Percentiles rank a stretch among this genome's conserved stretches.
Conservation (phyloP, 2,888 invertebrate genomes). For the Trissolcus japonicus region DNA sequence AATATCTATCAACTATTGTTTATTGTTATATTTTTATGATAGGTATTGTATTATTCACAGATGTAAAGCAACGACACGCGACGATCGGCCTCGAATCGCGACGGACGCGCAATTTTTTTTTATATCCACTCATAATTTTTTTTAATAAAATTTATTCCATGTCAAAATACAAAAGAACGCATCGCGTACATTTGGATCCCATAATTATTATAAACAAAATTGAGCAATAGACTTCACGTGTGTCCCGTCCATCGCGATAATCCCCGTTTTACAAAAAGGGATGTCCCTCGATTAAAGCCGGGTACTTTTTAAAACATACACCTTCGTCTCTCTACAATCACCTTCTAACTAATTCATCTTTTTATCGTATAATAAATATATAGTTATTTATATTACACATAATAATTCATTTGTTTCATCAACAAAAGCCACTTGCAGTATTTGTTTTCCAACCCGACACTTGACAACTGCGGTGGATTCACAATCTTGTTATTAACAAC, state of each 20-base stretch:
- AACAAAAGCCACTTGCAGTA: constrained; percentile 61
- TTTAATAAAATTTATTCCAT: not conserved
- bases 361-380: constrained; percentile 73
- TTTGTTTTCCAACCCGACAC: constrained; percentile 51
- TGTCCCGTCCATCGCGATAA: constrained; percentile 46
- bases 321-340: constrained; percentile 60
- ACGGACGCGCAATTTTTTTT: constrained; percentile 19
- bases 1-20: too few relatives aligned
- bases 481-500: constrained; percentile 41
- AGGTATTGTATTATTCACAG: too few relatives aligned
- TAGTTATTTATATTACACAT: constrained; percentile 69
- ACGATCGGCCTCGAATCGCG: constrained; percentile 33
- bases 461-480: constrained; percentile 49
- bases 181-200: not conserved
- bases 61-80: constrained; percentile 17
- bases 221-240: constrained; percentile 46
- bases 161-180: constrained; percentile 28
- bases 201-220: constrained; percentile 23
- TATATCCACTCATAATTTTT: not conserved
- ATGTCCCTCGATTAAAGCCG: constrained; percentile 64
- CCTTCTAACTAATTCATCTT: constrained; percentile 66
- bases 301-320: constrained; percentile 64
- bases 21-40: too few relatives aligned
- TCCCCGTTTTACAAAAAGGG: constrained; percentile 46
- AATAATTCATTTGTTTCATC: constrained; percentile 71